Evolutionary conservation across 2,113 vertebrate species (phyloP).

Genomic region (Girardinichthys multiradiatus): DNA sequence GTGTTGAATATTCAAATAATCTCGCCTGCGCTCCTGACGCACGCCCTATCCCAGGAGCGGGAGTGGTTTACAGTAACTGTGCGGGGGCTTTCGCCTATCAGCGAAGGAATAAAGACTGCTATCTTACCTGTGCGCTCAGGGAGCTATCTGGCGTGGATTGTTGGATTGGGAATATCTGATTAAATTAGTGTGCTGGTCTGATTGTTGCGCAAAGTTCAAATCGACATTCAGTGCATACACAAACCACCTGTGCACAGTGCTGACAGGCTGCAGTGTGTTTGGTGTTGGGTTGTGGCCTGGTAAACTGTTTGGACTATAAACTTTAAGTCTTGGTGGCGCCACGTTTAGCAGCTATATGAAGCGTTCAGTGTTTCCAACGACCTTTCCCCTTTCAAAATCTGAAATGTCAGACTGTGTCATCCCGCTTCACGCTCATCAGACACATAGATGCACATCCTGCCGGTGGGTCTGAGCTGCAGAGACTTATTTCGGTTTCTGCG

Average conservation of each 20-base stretch:
- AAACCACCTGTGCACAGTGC: background rate
- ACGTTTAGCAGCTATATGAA: conserved; percentile 5
- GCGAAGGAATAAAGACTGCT: conserved; percentile 7
- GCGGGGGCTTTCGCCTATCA: conserved; percentile 17
- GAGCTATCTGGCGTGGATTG: background rate
- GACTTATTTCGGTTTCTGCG: conserved; percentile 56
- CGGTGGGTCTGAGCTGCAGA: conserved; percentile 27
- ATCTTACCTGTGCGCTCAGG: background rate
- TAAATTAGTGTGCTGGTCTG: background rate
- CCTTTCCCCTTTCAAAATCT: conserved; percentile 28
- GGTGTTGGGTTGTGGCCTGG: background rate
- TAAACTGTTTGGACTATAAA: conserved; percentile 26
- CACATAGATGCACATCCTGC: background rate
- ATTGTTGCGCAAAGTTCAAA: conserved; percentile 4
- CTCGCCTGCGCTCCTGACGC: conserved; percentile 72
- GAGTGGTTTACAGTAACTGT: conserved; percentile 58
- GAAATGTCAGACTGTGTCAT: conserved; percentile 25
- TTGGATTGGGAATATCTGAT: background rate
- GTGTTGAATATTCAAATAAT: conserved; percentile 40
- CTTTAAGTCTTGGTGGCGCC: background rate
- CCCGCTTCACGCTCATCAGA: conserved; percentile 13
- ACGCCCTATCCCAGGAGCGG: conserved; percentile 68
- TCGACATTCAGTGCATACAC: background rate
- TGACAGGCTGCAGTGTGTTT: background rate
- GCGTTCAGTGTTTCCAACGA: background rate